Evolutionary conservation across 2,888 invertebrate genomes (phyloP).

Genomic region (Chorisops tibialis): DNA sequence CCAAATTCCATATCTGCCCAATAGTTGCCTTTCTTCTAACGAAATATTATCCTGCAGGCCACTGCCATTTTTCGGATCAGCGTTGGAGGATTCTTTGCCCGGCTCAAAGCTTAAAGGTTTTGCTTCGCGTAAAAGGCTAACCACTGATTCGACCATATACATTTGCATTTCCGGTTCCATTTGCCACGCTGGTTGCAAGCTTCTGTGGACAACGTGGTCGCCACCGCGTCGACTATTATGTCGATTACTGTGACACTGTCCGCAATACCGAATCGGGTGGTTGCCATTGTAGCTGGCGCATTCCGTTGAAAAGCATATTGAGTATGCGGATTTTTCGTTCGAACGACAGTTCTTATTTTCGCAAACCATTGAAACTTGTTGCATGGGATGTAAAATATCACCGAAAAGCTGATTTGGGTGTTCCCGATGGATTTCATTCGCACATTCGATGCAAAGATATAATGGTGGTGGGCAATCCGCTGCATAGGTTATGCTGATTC

Average conservation of each 20-base stretch:
- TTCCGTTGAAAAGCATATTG: constrained; percentile 95
- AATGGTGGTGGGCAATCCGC: constrained; percentile 89
- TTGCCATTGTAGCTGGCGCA: constrained; percentile 96
- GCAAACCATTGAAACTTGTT: constrained; percentile 91
- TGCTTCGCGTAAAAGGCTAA: constrained; percentile 89
- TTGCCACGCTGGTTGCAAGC: constrained; percentile 81
- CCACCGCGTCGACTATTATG: constrained; percentile 84
- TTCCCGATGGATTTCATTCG: constrained; percentile 85
- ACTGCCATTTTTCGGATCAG: constrained; percentile 49
- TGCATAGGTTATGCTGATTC: constrained; percentile 82
- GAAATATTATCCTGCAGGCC: constrained; percentile 64
- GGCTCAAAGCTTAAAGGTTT: constrained; percentile 71
- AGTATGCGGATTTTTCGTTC: constrained; percentile 85
- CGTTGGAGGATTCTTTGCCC: constrained; percentile 51
- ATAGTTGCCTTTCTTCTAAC: constrained; percentile 81
- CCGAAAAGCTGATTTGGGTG: constrained; percentile 81
- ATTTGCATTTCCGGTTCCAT: constrained; percentile 89
- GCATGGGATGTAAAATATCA: constrained; percentile 88
- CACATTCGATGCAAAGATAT: constrained; percentile 94
- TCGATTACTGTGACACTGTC: constrained; percentile 82
- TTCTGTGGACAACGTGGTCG: constrained; percentile 87
- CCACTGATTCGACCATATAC: constrained; percentile 90
- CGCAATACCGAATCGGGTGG: constrained; percentile 91
- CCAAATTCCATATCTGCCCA: constrained; percentile 97
- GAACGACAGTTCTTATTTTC: constrained; percentile 97